A percentile compares a stretch with the other conserved stretches of the same genome.
Evolutionary conservation across 2,888 invertebrate species (phyloP).

Genomic region (Dicycla oo): DNA sequence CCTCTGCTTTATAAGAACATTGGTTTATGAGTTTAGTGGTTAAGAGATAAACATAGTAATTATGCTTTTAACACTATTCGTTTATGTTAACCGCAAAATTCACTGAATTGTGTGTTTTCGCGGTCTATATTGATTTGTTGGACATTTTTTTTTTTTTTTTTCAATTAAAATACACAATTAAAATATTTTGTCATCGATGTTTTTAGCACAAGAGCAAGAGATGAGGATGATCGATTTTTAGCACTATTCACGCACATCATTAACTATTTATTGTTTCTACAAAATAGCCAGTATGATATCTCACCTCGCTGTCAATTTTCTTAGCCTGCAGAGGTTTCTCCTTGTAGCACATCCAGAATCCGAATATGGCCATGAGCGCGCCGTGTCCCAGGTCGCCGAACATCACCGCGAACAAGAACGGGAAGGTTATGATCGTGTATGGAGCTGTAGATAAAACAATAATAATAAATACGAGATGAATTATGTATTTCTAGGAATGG

Average conservation of each 20-base stretch:
- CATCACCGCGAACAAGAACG: slow-evolving; percentile 99
- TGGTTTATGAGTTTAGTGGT: background rate
- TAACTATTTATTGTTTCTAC: background rate
- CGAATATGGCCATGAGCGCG: slow-evolving; percentile 97
- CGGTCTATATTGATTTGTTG: background rate
- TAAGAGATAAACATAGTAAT: slow-evolving; percentile 2
- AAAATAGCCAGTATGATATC: background rate
- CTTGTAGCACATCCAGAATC: slow-evolving; percentile 98
- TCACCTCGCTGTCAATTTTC: slow-evolving; percentile 96
- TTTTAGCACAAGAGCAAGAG: background rate
- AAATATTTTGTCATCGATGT: background rate
- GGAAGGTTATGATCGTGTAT: slow-evolving; percentile 99
- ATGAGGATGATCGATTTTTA: background rate
- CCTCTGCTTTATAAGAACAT: too few species aligned
- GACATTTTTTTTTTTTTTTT: background rate
- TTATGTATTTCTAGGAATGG: too few species aligned
- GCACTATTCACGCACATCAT: background rate
- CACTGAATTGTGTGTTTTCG: background rate
- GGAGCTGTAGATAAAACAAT: slow-evolving; percentile 91
- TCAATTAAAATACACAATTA: background rate
- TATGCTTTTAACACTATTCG: background rate
- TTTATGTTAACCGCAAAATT: background rate
- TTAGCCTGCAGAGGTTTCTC: slow-evolving; percentile 97
- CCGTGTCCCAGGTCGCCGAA: slow-evolving; percentile 99
- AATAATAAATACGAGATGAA: too few species aligned